phyloP scores from a whole-genome alignment of 2,113 vertebrate species.

The Amazona guildingii region DNA sequence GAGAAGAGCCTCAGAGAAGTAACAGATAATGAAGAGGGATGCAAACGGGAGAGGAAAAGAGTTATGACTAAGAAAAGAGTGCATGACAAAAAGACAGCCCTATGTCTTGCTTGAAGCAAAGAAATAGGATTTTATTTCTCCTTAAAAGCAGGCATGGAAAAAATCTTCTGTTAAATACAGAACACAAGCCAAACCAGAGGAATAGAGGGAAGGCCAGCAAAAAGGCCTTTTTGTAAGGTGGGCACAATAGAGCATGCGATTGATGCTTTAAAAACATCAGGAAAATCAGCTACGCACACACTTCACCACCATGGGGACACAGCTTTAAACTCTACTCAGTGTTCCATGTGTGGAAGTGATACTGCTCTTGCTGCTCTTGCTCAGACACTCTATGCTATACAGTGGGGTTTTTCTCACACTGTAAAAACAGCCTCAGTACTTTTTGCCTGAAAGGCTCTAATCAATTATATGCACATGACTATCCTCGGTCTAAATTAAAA shows the following conservation, averaged over 20 bases:
- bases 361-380: not conserved
- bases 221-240: not conserved
- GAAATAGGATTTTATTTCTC: not conserved
- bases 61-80: not conserved
- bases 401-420: not conserved
- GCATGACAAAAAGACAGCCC: not conserved
- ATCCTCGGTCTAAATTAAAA: not conserved
- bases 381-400: not conserved
- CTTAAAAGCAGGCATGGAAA: not conserved
- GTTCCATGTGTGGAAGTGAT: not conserved
- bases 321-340: not conserved
- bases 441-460: not conserved
- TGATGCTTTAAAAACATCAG: not conserved
- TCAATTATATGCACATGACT: not conserved
- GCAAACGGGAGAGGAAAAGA: not conserved
- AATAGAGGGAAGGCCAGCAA: not conserved
- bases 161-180: not conserved
- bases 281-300: not conserved
- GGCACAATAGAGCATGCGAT: rapidly evolving
- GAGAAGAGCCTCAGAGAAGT: not conserved
- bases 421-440: not conserved
- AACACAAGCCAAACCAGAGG: not conserved
- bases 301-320: not conserved
- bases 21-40: not conserved
- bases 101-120: not conserved